Percentiles rank a stretch among this genome's conserved stretches.
Evolutionary conservation across 2,888 invertebrate genomes (phyloP).

Genomic region (Ophioninae sp.): DNA sequence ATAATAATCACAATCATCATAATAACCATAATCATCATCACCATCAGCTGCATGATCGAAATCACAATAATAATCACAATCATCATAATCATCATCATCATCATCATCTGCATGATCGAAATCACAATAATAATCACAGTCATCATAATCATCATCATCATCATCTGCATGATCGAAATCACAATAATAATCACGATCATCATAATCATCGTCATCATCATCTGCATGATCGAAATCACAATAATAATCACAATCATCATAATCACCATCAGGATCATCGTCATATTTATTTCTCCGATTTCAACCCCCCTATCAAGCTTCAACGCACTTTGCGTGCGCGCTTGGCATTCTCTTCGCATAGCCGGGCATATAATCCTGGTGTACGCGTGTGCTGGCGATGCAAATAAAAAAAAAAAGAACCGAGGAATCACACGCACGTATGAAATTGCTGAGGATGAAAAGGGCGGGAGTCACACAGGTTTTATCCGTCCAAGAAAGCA

Average conservation of each 20-base stretch:
- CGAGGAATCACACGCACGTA: not conserved
- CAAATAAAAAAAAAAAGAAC: not conserved
- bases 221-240: no score
- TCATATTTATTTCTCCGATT: constrained; percentile 45
- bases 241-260: no score
- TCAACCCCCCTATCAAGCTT: constrained; percentile 33
- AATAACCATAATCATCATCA: no score
- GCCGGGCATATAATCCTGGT: not conserved
- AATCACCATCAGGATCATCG: not conserved
- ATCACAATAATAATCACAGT: no score
- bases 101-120: constrained; percentile 43
- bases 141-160: constrained; percentile 14
- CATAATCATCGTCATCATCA: not conserved
- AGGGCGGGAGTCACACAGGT: not conserved
- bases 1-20: no score
- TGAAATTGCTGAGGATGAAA: not conserved
- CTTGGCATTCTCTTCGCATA: constrained; percentile 1
- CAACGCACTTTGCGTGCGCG: constrained; percentile 20
- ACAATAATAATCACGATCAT: no score
- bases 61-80: no score
- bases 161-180: no score
- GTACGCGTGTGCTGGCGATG: not conserved
- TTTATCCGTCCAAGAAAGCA: not conserved
- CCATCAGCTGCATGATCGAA: no score
- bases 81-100: no score